Conservation (phyloP, 2,113 vertebrate species). For the Brachypodius melanocephalos region DNA sequence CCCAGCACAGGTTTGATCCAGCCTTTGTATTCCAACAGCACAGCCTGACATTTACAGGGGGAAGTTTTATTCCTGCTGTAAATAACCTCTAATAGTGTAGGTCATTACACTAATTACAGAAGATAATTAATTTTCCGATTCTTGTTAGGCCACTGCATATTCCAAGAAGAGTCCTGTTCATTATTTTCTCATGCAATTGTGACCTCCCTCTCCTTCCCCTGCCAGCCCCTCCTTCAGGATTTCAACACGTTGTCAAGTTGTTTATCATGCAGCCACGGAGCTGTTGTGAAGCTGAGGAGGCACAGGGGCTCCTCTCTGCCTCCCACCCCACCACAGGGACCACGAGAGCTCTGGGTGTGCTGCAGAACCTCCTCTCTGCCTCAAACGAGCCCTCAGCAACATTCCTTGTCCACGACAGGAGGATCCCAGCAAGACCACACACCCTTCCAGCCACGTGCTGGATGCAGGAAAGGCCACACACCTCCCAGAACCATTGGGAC, state of each 20-base stretch:
- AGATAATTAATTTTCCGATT: slow-evolving; percentile 75
- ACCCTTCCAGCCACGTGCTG: fast-evolving
- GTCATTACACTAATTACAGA: slow-evolving; percentile 75
- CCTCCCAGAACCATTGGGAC: background rate
- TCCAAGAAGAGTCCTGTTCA: slow-evolving; percentile 57
- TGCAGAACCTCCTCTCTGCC: background rate
- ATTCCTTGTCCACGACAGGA: fast-evolving
- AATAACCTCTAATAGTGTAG: slow-evolving; percentile 74
- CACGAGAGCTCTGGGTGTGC: background rate
- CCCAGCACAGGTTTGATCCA: background rate
- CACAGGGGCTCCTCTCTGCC: background rate
- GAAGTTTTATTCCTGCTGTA: slow-evolving; percentile 74
- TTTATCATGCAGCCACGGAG: slow-evolving; percentile 23
- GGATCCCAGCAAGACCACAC: background rate
- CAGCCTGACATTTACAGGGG: slow-evolving; percentile 60
- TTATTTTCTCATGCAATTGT: slow-evolving; percentile 32
- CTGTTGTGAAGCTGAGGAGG: background rate
- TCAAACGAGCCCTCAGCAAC: fast-evolving
- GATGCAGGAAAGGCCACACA: background rate
- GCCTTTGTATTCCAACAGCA: background rate
- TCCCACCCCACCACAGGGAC: background rate
- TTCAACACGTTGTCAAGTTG: slow-evolving; percentile 28
- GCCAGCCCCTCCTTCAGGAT: slow-evolving; percentile 36
- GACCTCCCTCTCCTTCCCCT: slow-evolving; percentile 6
- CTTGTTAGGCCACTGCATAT: slow-evolving; percentile 53